Evolutionary conservation across 1,140 invertebrate species (phyloP).

Genomic region (Drosophila paulistorum): DNA sequence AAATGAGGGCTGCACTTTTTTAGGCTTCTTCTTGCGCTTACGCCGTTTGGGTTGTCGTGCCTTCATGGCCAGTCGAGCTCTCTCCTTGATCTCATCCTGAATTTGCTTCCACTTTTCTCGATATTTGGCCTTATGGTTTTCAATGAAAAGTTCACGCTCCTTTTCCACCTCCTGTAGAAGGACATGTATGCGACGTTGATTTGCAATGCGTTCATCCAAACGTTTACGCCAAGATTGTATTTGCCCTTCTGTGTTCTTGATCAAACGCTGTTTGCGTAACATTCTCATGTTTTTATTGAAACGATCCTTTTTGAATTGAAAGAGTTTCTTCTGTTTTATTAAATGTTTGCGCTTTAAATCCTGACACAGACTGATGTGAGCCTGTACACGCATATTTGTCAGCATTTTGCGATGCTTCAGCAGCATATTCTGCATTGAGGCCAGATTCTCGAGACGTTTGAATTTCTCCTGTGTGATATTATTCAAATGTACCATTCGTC

Average conservation of each 20-base stretch:
- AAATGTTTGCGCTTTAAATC: slow-evolving; percentile 71
- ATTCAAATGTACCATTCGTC: slow-evolving; percentile 45
- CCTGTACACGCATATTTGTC: slow-evolving; percentile 63
- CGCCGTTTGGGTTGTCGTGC: slow-evolving; percentile 35
- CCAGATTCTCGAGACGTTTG: slow-evolving; percentile 49
- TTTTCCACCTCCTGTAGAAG: slow-evolving; percentile 51
- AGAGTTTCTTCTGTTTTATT: slow-evolving; percentile 74
- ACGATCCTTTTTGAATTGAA: slow-evolving; percentile 76
- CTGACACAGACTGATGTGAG: slow-evolving; percentile 50
- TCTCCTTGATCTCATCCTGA: slow-evolving; percentile 63
- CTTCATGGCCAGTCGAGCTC: slow-evolving; percentile 15
- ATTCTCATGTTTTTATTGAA: slow-evolving; percentile 65
- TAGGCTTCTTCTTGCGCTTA: slow-evolving; percentile 39
- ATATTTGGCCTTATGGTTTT: slow-evolving; percentile 56
- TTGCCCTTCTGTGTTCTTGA: slow-evolving; percentile 50
- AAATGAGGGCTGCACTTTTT: slow-evolving; percentile 39
- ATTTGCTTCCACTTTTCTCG: slow-evolving; percentile 64
- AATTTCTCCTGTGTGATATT: slow-evolving; percentile 60
- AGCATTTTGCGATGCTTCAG: slow-evolving; percentile 68
- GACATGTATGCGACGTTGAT: slow-evolving; percentile 57
- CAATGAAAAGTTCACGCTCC: slow-evolving; percentile 61
- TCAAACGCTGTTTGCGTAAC: slow-evolving; percentile 44
- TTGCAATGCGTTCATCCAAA: slow-evolving; percentile 62
- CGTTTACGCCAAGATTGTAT: slow-evolving; percentile 70
- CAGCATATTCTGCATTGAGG: slow-evolving; percentile 52